These are phyloP conservation scores for Macropodus opercularis DNA, from an alignment of 2,797 vertebrate species.

Conservation along the genomic window DNA sequence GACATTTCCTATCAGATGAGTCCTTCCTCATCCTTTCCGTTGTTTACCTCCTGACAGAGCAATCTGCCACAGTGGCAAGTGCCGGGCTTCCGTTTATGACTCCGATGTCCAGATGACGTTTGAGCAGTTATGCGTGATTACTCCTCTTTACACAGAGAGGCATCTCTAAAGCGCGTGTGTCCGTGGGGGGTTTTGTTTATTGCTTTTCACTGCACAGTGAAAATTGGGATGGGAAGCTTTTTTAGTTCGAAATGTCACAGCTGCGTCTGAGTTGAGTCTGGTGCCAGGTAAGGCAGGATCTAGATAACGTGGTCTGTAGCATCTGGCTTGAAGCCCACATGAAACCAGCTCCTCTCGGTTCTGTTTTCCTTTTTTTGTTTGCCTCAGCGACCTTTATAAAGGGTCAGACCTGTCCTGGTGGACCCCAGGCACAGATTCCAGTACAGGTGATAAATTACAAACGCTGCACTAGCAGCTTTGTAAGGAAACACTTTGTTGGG, in stretches of 20 bases:
- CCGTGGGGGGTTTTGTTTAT: constrained; percentile 50
- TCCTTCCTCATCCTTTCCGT: constrained; percentile 63
- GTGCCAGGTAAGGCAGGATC: constrained; percentile 61
- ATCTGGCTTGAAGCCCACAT: too few relatives aligned
- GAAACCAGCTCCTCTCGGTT: too few relatives aligned
- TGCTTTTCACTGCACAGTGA: constrained; percentile 39
- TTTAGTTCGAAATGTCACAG: constrained; percentile 42
- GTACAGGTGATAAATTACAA: constrained; percentile 73
- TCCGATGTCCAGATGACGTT: constrained; percentile 60
- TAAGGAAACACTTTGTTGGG: constrained; percentile 59
- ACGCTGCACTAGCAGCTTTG: constrained; percentile 40
- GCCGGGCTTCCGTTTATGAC: constrained; percentile 56
- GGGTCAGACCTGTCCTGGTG: constrained; percentile 53
- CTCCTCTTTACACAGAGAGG: constrained; percentile 58
- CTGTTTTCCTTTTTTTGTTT: constrained; percentile 60
- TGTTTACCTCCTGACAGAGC: constrained; percentile 74
- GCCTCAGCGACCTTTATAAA: constrained; percentile 65
- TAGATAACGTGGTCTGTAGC: too few relatives aligned
- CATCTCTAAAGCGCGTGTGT: constrained; percentile 40
- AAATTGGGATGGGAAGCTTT: constrained; percentile 47
- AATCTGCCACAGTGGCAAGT: constrained; percentile 60
- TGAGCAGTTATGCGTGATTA: constrained; percentile 66
- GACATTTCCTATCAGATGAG: constrained; percentile 79
- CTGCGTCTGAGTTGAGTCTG: constrained; percentile 25
- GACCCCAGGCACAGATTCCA: constrained; percentile 56